Evolutionary conservation across 2,797 vertebrate genomes (phyloP), one percentile per base, ranked within the genome.

Genomic region (Typhlichthys eigenmanni): DNA sequence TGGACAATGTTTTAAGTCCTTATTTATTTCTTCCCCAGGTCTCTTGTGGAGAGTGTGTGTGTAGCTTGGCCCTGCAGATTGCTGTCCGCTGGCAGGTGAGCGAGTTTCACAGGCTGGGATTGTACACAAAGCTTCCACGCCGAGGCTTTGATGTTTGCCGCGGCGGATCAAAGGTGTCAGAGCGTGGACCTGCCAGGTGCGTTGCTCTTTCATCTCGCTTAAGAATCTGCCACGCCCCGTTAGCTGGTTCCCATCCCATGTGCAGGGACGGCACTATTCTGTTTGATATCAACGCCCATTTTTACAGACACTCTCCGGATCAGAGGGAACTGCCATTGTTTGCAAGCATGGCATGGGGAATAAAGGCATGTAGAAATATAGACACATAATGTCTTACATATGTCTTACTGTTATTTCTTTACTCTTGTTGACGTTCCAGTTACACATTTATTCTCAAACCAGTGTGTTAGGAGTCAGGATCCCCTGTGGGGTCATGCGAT

Each of bases 91-190:
- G 50, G 66, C 58, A 72, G 85, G 76, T 75, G 34, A 38, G 3
- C 24, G 34, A 9, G 83, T 68, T 80, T 78, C 13, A 32, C 61
- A 53, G 68, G 63, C 75, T 66, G 78, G 55, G 68, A 60, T 76
- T 60, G 73, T 75, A 49, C 74, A 85, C 85, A 85, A 79, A 88
- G 73, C 75, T 63, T 60, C 83, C 79, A 29, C 59, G 67, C 60
- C n/a, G 78, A 71, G 72, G 47, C 84, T 91, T 91, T 90, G 86
- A 90, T 90, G 86, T 85, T 76, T 60, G 61, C 71, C 78, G 83
- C 74, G 4, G 75, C 3, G 76, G 88, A 91, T 91, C 84, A 91
- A 88, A 92, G 86, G 85, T 84, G 83, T 65, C 69, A 34, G 67
- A 77, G 75, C 5, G 13, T 47, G 59, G 81, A 72, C 78, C 76